These are phyloP conservation scores for Hofmannophila pseudospretella DNA, from an alignment of 2,888 invertebrate genomes.

Conservation along the genomic window DNA sequence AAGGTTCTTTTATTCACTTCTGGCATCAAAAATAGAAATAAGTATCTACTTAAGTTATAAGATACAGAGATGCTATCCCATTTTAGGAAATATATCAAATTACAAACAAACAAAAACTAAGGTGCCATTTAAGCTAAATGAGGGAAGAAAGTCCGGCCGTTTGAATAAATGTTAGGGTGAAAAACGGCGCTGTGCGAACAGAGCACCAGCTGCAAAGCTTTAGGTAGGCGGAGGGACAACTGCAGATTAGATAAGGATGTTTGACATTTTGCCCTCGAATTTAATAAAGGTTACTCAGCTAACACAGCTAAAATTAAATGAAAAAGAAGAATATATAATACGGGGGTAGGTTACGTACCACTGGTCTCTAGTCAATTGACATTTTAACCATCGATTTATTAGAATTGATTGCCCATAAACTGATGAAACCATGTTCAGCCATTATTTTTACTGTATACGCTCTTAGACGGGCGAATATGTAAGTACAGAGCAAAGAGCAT, in stretches of 20 bases:
- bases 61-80: background rate
- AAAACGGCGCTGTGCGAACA: constrained; percentile 13
- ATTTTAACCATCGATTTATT: background rate
- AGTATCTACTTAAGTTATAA: background rate
- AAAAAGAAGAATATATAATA: background rate
- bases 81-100: constrained; percentile 1
- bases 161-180: constrained; percentile 16
- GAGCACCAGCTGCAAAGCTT: constrained; percentile 21
- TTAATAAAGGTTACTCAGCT: constrained; percentile 28
- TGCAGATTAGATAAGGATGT: constrained; percentile 24
- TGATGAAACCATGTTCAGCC: background rate
- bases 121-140: constrained; percentile 11
- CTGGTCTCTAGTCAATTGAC: too few species aligned
- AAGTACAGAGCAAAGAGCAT: constrained; percentile 1
- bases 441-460: constrained; percentile 7
- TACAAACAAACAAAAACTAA: constrained; percentile 7
- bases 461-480: constrained; percentile 3
- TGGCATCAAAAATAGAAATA: too few species aligned
- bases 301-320: background rate
- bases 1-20: too few species aligned
- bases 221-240: constrained; percentile 17
- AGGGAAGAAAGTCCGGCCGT: constrained; percentile 11
- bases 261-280: constrained; percentile 31
- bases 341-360: too few species aligned
- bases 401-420: constrained; percentile 1